Evolutionary conservation across 2,797 vertebrate species (phyloP).

Genomic region (Australoheros facetus): DNA sequence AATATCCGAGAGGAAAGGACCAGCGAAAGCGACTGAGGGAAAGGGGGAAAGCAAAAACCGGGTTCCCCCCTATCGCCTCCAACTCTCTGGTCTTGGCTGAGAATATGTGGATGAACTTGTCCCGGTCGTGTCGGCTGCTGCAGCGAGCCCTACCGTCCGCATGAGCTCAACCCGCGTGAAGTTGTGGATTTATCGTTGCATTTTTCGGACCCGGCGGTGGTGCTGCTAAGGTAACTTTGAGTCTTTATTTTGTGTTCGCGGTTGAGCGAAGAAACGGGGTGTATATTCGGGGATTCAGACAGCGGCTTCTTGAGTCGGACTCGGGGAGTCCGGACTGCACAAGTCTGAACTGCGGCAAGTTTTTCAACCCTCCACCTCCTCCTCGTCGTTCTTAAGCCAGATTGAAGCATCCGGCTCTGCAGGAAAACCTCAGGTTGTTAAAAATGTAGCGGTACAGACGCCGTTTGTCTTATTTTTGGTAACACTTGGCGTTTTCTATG

Average conservation of each 20-base stretch:
- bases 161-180: slow-evolving; percentile 48
- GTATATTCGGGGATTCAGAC: slow-evolving; percentile 8
- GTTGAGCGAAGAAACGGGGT: background rate
- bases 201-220: slow-evolving; percentile 26
- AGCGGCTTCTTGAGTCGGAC: slow-evolving; percentile 60
- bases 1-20: slow-evolving; percentile 65
- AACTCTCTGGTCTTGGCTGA: slow-evolving; percentile 37
- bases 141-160: slow-evolving; percentile 54
- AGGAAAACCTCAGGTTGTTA: slow-evolving; percentile 60
- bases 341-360: slow-evolving; percentile 83
- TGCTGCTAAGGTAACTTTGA: slow-evolving; percentile 57
- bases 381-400: slow-evolving; percentile 52
- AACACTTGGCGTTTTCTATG: background rate
- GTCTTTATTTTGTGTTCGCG: background rate
- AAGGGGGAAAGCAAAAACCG: slow-evolving; percentile 19
- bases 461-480: background rate
- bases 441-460: slow-evolving; percentile 17
- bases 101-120: slow-evolving; percentile 72
- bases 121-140: slow-evolving; percentile 50
- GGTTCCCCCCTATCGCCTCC: background rate
- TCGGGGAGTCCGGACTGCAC: slow-evolving; percentile 3
- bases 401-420: slow-evolving; percentile 68
- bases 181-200: slow-evolving; percentile 67
- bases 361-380: slow-evolving; percentile 65
- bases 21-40: slow-evolving; percentile 32